Evolutionary conservation across 2,888 invertebrate genomes (phyloP).

Genomic region (Hyposoter dolosus): DNA sequence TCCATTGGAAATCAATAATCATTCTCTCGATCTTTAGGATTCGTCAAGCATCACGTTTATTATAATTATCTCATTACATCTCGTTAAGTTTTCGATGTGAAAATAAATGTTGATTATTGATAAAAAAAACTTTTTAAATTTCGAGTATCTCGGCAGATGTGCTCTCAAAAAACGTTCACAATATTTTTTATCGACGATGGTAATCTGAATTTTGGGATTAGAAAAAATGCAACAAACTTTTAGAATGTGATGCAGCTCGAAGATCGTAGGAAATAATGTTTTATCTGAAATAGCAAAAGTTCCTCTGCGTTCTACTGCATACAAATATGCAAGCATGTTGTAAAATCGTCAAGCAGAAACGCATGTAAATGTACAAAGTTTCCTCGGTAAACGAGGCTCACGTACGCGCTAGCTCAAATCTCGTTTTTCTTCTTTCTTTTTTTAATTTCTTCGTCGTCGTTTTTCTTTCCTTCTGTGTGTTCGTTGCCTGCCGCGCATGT

Average conservation of each 20-base stretch:
- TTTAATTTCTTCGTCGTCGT: conserved; percentile 13
- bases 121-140: too few relatives aligned
- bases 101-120: too few relatives aligned
- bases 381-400: not conserved
- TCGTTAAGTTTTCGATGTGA: too few relatives aligned
- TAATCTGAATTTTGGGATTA: too few relatives aligned
- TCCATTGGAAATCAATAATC: not conserved
- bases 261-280: too few relatives aligned
- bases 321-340: not conserved
- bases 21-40: not conserved
- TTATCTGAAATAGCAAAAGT: not conserved
- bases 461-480: conserved; percentile 11
- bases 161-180: too few relatives aligned
- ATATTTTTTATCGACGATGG: too few relatives aligned
- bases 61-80: too few relatives aligned
- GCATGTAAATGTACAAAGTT: not conserved
- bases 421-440: conserved; percentile 37
- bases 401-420: conserved; percentile 11
- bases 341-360: not conserved
- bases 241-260: too few relatives aligned
- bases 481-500: conserved; percentile 20
- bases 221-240: too few relatives aligned
- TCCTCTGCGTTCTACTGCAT: not conserved
- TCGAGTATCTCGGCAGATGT: too few relatives aligned
- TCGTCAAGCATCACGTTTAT: too few relatives aligned